Evolutionary conservation across 2,888 invertebrate species (phyloP).

Genomic region (Boloria euphrosyne): DNA sequence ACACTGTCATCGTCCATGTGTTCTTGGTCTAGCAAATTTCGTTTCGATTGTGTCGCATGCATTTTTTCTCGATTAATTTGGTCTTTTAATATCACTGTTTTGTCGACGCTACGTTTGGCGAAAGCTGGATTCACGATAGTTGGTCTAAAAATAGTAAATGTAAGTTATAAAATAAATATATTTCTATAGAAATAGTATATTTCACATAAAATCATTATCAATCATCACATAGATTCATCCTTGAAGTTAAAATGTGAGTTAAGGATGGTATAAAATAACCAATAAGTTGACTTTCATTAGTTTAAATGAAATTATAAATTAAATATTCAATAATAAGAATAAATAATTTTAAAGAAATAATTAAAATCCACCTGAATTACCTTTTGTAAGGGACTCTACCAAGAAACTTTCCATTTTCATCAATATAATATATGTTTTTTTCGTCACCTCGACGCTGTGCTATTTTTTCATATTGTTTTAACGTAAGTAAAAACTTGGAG

Average conservation of each 20-base stretch:
- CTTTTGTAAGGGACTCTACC: conserved; percentile 63
- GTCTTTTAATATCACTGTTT: conserved; percentile 51
- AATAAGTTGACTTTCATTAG: too few species aligned
- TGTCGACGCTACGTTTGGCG: conserved; percentile 62
- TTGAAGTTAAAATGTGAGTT: too few species aligned
- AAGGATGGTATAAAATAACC: too few species aligned
- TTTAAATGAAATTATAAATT: too few species aligned
- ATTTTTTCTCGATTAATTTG: conserved; percentile 66
- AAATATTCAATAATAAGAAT: too few species aligned
- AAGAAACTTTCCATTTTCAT: conserved; percentile 59
- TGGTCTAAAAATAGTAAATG: conserved; percentile 10
- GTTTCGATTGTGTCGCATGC: conserved; percentile 59
- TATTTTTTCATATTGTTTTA: conserved; percentile 57
- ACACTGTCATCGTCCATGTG: conserved; percentile 55
- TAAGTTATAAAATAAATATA: too few species aligned
- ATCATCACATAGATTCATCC: too few species aligned
- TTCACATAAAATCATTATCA: too few species aligned
- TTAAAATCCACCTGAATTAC: conserved; percentile 45
- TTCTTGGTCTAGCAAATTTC: conserved; percentile 56
- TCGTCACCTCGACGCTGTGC: conserved; percentile 58
- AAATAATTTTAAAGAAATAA: too few species aligned
- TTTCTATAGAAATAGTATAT: too few species aligned
- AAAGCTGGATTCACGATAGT: conserved; percentile 52
- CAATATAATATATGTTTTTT: conserved; percentile 60
- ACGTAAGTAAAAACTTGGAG: conserved; percentile 58